phyloP scores from a whole-genome alignment of 92 coral and sea anemone species.

The Meandrina meandrites region DNA sequence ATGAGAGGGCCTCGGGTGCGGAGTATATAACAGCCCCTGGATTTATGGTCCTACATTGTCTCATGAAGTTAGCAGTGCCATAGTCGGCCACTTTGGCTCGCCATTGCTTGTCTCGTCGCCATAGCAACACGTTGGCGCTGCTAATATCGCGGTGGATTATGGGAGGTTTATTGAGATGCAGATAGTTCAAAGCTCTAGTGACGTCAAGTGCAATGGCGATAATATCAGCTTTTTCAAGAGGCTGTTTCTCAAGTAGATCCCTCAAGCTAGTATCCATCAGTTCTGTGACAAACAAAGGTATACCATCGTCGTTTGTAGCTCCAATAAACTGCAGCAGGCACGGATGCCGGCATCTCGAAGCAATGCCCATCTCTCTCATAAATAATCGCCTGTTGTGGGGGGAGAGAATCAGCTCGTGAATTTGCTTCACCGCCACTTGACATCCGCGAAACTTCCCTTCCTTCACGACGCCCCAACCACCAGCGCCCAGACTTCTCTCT shows the following conservation, averaged over 20 bases:
- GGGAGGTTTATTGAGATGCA: slow-evolving; percentile 91
- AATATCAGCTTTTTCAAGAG: slow-evolving; percentile 64
- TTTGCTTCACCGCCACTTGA: slow-evolving; percentile 89
- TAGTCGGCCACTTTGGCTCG: slow-evolving; percentile 95
- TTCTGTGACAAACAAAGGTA: slow-evolving; percentile 88
- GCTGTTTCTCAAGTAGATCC: slow-evolving; percentile 69
- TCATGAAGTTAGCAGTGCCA: slow-evolving; percentile 96
- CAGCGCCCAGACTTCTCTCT: slow-evolving; percentile 69
- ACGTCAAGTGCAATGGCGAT: slow-evolving; percentile 74
- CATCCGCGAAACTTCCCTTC: slow-evolving; percentile 92
- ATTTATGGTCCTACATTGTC: slow-evolving; percentile 86
- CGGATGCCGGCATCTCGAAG: slow-evolving; percentile 93
- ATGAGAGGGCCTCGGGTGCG: slow-evolving; percentile 92
- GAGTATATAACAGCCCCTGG: slow-evolving; percentile 93
- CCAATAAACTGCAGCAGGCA: slow-evolving; percentile 91
- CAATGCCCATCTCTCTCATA: slow-evolving; percentile 93
- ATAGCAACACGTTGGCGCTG: slow-evolving; percentile 95
- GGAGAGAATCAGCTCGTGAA: slow-evolving; percentile 88
- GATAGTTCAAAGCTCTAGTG: slow-evolving; percentile 85
- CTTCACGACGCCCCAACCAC: slow-evolving; percentile 91
- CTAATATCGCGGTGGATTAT: slow-evolving; percentile 96
- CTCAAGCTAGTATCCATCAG: slow-evolving; percentile 84
- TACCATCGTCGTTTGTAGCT: slow-evolving; percentile 87
- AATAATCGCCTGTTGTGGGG: slow-evolving; percentile 92
- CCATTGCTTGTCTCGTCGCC: slow-evolving; percentile 88